A percentile compares a stretch with the other conserved stretches of the same genome.
These are phyloP conservation scores for Lasioglossum marginatum DNA, from an alignment of 2,888 invertebrate genomes.

Conservation along the genomic window DNA sequence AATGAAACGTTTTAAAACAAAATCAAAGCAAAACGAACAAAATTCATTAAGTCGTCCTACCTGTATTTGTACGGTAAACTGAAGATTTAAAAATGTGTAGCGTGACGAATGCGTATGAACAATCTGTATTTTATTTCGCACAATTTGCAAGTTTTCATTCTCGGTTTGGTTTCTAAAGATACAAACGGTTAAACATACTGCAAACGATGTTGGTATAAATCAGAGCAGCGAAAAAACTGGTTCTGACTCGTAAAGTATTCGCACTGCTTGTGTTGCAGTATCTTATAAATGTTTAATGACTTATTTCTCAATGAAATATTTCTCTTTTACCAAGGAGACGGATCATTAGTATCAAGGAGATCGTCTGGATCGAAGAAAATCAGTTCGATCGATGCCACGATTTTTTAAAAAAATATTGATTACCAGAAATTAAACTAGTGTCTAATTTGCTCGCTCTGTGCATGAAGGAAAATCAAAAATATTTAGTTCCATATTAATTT, in stretches of 20 bases:
- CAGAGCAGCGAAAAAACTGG: background rate
- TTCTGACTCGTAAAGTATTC: background rate
- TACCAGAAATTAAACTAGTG: background rate
- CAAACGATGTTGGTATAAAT: background rate
- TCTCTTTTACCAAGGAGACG: background rate
- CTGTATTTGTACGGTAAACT: conserved; percentile 25
- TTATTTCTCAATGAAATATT: background rate
- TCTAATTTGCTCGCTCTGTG: background rate
- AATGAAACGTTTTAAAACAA: background rate
- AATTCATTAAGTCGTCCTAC: conserved; percentile 31
- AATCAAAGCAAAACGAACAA: conserved; percentile 8
- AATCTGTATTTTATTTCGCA: background rate
- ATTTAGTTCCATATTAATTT: no score
- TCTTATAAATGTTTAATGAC: background rate
- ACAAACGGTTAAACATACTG: background rate
- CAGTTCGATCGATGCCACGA: background rate
- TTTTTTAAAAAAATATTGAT: background rate
- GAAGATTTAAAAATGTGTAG: background rate
- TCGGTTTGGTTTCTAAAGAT: background rate
- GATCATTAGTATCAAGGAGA: conserved; percentile 1
- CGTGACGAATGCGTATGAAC: background rate
- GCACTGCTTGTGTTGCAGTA: background rate
- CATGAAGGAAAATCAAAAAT: background rate
- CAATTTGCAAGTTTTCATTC: background rate
- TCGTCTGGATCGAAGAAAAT: background rate